Evolutionary conservation across 2,888 invertebrate species (phyloP).

Genomic region (Drosophila greeni): DNA sequence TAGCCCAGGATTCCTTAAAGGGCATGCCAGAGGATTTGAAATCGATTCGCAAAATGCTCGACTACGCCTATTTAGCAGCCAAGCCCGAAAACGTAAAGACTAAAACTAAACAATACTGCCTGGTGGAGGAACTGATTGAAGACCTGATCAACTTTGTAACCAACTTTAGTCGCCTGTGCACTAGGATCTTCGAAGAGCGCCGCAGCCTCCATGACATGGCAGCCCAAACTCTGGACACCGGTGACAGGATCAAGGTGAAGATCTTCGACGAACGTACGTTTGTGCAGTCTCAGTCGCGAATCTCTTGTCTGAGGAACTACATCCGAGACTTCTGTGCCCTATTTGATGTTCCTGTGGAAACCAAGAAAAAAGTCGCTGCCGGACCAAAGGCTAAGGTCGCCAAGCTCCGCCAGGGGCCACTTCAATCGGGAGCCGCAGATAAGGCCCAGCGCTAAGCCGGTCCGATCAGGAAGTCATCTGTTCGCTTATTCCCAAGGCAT

Average conservation of each 20-base stretch:
- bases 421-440: not conserved
- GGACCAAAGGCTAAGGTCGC: not conserved
- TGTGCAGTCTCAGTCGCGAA: constrained; percentile 29
- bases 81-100: not conserved
- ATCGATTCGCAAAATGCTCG: constrained; percentile 17
- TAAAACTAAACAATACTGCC: constrained; percentile 12
- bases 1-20: constrained; percentile 14
- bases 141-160: constrained; percentile 34
- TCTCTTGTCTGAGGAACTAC: constrained; percentile 21
- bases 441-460: constrained; percentile 19
- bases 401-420: not conserved
- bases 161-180: constrained; percentile 12
- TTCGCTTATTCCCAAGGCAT: constrained; percentile 29
- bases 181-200: constrained; percentile 24
- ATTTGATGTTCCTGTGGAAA: constrained; percentile 23
- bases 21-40: constrained; percentile 21
- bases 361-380: not conserved
- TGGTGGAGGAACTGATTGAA: constrained; percentile 29
- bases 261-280: constrained; percentile 45
- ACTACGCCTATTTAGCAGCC: constrained; percentile 12
- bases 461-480: constrained; percentile 38
- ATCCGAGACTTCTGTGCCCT: constrained; percentile 24
- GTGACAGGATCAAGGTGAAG: constrained; percentile 36
- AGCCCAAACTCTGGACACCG: not conserved
- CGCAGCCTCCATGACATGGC: constrained; percentile 6